Conservation (phyloP, 2,113 vertebrate genomes). For the Eptesicus fuscus region DNA sequence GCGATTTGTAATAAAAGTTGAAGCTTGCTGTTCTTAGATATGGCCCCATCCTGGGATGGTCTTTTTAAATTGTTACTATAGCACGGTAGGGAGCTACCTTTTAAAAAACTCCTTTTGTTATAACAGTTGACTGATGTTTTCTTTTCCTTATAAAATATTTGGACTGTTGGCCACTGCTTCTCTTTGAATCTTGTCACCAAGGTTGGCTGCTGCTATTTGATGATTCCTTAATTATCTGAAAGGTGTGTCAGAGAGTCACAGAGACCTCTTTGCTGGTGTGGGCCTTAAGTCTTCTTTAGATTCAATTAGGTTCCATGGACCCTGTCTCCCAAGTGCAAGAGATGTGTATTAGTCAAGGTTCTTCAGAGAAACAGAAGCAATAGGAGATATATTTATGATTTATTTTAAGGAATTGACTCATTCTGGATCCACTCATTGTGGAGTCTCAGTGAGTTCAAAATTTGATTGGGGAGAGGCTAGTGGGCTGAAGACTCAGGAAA, state of each 20-base stretch:
- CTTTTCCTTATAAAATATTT: background rate
- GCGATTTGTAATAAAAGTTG: background rate
- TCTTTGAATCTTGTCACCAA: background rate
- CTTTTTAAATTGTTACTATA: background rate
- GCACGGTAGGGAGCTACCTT: background rate
- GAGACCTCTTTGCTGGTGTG: background rate
- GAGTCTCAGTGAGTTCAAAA: background rate
- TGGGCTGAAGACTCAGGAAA: background rate
- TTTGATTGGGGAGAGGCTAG: background rate
- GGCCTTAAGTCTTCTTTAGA: background rate
- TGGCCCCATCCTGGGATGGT: background rate
- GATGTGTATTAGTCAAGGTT: background rate
- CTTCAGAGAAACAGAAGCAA: background rate
- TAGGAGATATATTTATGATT: background rate
- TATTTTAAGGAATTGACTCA: background rate
- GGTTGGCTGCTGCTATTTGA: background rate
- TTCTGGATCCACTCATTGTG: background rate
- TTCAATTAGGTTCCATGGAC: background rate
- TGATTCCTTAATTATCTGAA: background rate
- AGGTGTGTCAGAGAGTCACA: background rate
- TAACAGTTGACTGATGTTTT: background rate
- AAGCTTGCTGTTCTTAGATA: background rate
- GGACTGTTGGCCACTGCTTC: background rate
- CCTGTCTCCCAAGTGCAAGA: background rate
- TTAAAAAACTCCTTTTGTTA: slow-evolving; percentile 10